phyloP scores from a whole-genome alignment of 2,113 vertebrate species.

The Carlito syrichta region DNA sequence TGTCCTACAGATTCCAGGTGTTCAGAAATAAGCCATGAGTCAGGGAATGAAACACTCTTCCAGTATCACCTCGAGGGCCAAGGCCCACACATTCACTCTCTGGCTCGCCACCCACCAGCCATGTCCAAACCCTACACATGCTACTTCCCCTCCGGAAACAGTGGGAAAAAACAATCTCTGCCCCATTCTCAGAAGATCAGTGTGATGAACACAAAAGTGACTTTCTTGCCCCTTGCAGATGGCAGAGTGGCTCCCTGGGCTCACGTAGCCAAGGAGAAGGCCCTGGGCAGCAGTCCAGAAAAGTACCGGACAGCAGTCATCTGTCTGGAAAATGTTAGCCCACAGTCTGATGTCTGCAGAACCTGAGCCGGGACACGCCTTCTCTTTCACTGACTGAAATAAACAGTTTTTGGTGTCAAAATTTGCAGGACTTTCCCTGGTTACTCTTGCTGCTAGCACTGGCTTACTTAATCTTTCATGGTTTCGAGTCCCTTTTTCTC shows the following conservation, averaged over 20 bases:
- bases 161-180: background rate
- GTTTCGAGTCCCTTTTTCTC: background rate
- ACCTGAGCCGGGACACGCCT: background rate
- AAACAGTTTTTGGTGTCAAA: conserved; percentile 32
- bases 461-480: background rate
- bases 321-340: conserved; percentile 60
- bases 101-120: background rate
- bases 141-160: background rate
- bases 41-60: background rate
- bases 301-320: conserved; percentile 1
- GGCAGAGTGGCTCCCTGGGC: background rate
- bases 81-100: background rate
- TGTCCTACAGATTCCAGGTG: background rate
- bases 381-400: conserved; percentile 57
- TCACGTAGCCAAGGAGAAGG: background rate
- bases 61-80: background rate
- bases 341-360: background rate
- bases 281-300: background rate
- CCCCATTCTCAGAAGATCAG: background rate
- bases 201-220: background rate
- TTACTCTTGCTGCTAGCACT: background rate
- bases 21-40: background rate
- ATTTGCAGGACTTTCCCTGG: conserved; percentile 46
- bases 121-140: background rate
- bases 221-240: background rate